These are phyloP conservation scores for Limnephilus lunatus DNA, from an alignment of 2,888 invertebrate genomes.

Conservation along the genomic window DNA sequence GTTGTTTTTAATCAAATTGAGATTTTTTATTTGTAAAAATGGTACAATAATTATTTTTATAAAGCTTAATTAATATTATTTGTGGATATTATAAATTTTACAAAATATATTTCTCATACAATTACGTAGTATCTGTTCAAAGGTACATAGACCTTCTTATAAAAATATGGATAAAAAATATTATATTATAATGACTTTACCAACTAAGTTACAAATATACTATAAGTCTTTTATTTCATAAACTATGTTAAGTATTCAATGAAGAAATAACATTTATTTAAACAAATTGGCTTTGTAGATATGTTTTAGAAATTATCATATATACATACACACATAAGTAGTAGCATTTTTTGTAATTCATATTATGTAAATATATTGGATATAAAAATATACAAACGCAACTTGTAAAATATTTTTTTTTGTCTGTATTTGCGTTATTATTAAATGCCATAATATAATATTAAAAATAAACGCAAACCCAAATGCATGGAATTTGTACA, in stretches of 20 bases:
- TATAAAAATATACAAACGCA: not conserved
- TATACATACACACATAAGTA: not conserved
- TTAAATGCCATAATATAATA: not conserved
- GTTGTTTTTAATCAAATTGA: not conserved
- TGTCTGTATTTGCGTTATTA: not conserved
- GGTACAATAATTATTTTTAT: not conserved
- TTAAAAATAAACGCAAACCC: not conserved
- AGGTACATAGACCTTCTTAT: not conserved
- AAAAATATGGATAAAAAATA: not conserved
- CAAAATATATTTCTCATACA: not conserved
- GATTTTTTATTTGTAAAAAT: not conserved
- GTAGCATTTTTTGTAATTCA: not conserved
- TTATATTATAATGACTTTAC: not conserved
- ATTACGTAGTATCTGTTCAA: not conserved
- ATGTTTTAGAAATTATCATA: not conserved
- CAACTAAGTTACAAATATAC: not conserved
- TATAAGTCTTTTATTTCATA: constrained; percentile 31
- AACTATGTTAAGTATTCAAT: constrained; percentile 5
- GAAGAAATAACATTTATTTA: not conserved
- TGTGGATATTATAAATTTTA: not conserved
- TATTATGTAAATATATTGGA: not conserved
- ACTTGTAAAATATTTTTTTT: not conserved
- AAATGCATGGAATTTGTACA: not conserved
- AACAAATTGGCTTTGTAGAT: not conserved
- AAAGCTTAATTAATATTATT: not conserved